These are phyloP conservation scores for Chrosomus eos DNA, from an alignment of 2,797 vertebrate genomes.

Conservation along the genomic window DNA sequence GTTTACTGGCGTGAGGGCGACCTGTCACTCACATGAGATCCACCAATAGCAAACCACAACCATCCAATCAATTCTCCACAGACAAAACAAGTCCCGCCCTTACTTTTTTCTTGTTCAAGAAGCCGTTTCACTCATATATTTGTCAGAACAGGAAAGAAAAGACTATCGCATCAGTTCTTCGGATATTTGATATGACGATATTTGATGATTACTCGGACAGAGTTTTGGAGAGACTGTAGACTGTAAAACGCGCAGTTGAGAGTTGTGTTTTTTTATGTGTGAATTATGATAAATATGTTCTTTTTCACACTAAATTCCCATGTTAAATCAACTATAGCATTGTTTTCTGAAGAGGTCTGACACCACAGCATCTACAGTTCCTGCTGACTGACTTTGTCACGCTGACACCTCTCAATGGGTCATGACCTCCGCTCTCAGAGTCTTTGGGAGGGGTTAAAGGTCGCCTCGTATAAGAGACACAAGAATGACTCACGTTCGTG, in stretches of 20 bases:
- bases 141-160: too few species aligned
- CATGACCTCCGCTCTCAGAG: constrained; percentile 5
- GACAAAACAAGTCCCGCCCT: too few species aligned
- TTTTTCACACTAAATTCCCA: background rate
- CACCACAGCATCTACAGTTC: background rate
- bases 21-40: too few species aligned
- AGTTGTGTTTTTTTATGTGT: background rate
- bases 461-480: background rate
- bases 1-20: too few species aligned
- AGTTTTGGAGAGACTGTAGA: background rate
- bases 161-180: too few species aligned
- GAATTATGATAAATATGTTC: background rate
- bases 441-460: background rate
- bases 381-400: constrained; percentile 12
- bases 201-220: too few species aligned
- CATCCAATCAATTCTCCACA: too few species aligned
- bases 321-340: background rate
- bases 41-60: too few species aligned
- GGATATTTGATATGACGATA: too few species aligned
- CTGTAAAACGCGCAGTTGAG: background rate
- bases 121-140: background rate
- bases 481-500: constrained; percentile 7
- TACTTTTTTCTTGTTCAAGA: too few species aligned
- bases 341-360: constrained; percentile 9
- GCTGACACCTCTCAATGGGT: constrained; percentile 16